phyloP scores from a whole-genome alignment of 2,113 vertebrate species.

The western clawed frog (Xenopus tropicalis) region DNA sequence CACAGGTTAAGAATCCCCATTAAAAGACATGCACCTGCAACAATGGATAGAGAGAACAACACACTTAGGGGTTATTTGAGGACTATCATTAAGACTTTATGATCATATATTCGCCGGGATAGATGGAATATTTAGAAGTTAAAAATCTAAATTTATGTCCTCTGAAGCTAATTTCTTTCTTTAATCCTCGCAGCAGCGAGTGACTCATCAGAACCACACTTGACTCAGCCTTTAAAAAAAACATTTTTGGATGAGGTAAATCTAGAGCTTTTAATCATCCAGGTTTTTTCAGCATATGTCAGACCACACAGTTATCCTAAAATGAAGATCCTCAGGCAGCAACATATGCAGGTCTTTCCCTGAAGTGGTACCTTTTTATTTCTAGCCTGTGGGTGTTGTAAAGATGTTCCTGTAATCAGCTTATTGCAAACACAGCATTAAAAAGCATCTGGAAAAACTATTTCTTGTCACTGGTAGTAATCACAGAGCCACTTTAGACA shows the following conservation, averaged over 20 bases:
- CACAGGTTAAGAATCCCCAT: no score
- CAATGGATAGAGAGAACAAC: no score
- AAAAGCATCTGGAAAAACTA: constrained; percentile 34
- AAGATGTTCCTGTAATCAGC: constrained; percentile 40
- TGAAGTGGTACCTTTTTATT: constrained; percentile 39
- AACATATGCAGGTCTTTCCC: constrained; percentile 18
- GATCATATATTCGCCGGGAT: neutral
- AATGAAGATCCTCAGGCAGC: constrained; percentile 29
- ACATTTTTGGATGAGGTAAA: constrained; percentile 39
- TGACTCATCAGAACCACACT: constrained; percentile 39
- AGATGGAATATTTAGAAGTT: neutral
- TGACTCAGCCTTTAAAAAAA: constrained; percentile 19
- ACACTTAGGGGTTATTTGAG: neutral
- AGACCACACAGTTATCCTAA: constrained; percentile 39
- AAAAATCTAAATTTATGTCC: neutral
- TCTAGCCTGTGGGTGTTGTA: constrained; percentile 36
- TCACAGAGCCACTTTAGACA: neutral
- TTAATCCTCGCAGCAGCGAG: constrained; percentile 19
- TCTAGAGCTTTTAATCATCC: constrained; percentile 37
- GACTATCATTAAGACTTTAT: neutral
- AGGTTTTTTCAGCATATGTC: constrained; percentile 40
- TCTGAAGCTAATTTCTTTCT: neutral
- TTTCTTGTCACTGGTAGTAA: constrained; percentile 15
- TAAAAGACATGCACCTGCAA: neutral
- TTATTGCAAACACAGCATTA: constrained; percentile 36